phyloP scores from a whole-genome alignment of 2,888 invertebrate genomes.

The Pristionchus mayeri region DNA sequence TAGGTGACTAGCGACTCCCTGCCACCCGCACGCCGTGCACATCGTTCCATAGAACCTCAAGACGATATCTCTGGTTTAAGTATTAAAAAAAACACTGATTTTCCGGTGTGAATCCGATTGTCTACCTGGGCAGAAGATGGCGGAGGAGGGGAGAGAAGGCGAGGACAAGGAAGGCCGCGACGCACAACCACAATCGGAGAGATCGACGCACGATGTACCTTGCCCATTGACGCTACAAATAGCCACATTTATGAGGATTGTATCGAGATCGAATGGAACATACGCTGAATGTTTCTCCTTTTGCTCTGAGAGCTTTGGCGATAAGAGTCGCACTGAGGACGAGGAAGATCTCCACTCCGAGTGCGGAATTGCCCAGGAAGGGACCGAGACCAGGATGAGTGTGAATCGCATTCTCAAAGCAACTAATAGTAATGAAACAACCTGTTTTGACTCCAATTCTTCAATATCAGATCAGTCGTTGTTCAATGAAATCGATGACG shows the following conservation, averaged over 20 bases:
- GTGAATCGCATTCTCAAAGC: not conserved
- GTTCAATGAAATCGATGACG: not conserved
- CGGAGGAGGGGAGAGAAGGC: slow-evolving; percentile 67
- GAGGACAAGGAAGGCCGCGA: slow-evolving; percentile 67
- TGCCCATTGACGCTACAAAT: slow-evolving; percentile 62
- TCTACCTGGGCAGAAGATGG: slow-evolving; percentile 58
- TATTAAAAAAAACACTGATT: too few relatives aligned
- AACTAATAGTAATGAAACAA: too few relatives aligned
- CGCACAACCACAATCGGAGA: slow-evolving; percentile 67
- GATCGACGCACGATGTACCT: slow-evolving; percentile 64
- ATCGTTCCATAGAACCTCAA: not conserved
- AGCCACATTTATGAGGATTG: not conserved
- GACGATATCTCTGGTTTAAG: not conserved
- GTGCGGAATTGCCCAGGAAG: not conserved
- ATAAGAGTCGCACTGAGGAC: not conserved
- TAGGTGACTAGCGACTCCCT: slow-evolving; percentile 42
- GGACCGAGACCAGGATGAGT: not conserved
- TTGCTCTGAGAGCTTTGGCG: not conserved
- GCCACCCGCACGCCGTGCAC: not conserved
- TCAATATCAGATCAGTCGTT: not conserved
- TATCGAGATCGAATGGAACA: too few relatives aligned
- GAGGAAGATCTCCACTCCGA: slow-evolving; percentile 7
- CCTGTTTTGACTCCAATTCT: too few relatives aligned
- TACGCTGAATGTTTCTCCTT: too few relatives aligned
- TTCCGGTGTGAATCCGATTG: not conserved